Conservation (phyloP, 2,113 vertebrate species). For the Mormyrus iriodes region DNA sequence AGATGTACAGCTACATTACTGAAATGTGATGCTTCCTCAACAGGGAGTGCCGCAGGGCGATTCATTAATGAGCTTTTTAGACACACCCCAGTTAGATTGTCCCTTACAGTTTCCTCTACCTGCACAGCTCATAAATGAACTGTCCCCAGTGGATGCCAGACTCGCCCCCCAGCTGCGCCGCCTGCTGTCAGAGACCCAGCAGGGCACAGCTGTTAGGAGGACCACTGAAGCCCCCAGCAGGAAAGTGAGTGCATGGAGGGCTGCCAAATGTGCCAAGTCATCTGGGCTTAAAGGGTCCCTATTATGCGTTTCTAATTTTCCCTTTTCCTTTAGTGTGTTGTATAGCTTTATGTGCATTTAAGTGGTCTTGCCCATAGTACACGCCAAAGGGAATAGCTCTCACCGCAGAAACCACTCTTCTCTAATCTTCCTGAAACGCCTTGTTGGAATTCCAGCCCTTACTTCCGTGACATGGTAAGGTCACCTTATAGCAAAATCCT, state of each 20-base stretch:
- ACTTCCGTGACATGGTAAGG: background rate
- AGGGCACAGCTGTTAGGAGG: conserved; percentile 11
- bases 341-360: background rate
- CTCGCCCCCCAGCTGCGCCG: conserved; percentile 66
- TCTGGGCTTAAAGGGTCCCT: background rate
- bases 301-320: background rate
- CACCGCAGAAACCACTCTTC: background rate
- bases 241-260: conserved; percentile 30
- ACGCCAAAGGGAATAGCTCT: background rate
- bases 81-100: background rate
- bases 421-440: background rate
- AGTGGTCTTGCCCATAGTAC: background rate
- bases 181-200: conserved; percentile 56
- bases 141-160: conserved; percentile 67
- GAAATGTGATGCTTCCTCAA: background rate
- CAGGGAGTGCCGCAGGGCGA: background rate
- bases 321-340: background rate
- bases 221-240: conserved; percentile 30
- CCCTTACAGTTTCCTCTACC: background rate
- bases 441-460: background rate
- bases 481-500: background rate
- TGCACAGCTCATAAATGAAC: conserved; percentile 67
- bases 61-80: background rate
- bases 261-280: background rate
- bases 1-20: background rate